phyloP scores from a whole-genome alignment of 2,888 invertebrate genomes.

The Gastrophysa polygoni region DNA sequence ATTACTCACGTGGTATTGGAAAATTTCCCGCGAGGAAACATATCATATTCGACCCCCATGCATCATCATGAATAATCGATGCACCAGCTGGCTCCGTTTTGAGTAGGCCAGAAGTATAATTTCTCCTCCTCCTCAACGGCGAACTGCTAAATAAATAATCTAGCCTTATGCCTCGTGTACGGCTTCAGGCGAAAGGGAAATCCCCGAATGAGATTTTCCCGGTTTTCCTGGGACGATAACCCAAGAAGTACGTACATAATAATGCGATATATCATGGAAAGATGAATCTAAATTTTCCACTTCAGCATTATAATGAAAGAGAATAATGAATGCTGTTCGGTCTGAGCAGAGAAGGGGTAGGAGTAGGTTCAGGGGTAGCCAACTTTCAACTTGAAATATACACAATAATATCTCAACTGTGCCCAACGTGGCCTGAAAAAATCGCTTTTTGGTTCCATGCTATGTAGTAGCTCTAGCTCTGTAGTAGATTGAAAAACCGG shows the following conservation, averaged over 20 bases:
- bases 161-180: background rate
- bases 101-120: conserved; percentile 16
- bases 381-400: no score
- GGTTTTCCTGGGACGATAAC: background rate
- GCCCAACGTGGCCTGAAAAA: no score
- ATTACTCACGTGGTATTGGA: no score
- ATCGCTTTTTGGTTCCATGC: no score
- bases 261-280: background rate
- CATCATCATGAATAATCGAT: conserved; percentile 13
- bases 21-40: background rate
- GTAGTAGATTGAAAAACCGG: no score
- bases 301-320: no score
- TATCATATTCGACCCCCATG: conserved; percentile 1
- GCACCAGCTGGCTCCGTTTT: conserved; percentile 7
- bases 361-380: no score
- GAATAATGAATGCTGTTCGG: no score
- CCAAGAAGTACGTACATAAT: background rate
- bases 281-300: background rate
- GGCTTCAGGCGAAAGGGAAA: background rate
- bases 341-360: no score
- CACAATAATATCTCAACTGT: no score
- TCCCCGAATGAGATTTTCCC: background rate
- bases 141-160: conserved; percentile 12
- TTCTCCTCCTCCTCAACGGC: conserved; percentile 7
- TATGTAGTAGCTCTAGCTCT: no score